Evolutionary conservation across 2,888 invertebrate species (phyloP).

Genomic region (Rapana venosa): DNA sequence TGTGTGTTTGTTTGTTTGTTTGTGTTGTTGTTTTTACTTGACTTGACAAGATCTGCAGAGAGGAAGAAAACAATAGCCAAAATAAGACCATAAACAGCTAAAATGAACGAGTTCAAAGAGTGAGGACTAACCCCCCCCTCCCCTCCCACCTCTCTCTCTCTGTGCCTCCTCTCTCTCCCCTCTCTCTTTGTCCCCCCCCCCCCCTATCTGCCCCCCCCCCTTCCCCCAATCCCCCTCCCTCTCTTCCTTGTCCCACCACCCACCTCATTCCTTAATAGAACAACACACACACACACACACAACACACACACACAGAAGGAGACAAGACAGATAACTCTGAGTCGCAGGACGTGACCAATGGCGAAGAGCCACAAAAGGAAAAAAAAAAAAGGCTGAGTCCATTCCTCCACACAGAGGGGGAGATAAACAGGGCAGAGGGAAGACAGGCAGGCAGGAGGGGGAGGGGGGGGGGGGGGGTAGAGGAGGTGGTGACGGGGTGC

Average conservation of each 20-base stretch:
- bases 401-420: neutral
- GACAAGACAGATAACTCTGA: neutral
- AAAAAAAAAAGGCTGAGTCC: neutral
- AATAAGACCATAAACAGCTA: too few species aligned
- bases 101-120: too few species aligned
- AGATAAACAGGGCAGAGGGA: neutral
- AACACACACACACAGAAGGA: neutral
- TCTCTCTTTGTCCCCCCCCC: neutral
- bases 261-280: neutral
- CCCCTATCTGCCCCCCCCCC: neutral
- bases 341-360: neutral
- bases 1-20: too few species aligned
- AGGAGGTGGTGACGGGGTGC: neutral
- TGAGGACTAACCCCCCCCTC: neutral
- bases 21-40: too few species aligned
- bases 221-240: neutral
- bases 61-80: too few species aligned
- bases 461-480: neutral
- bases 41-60: too few species aligned
- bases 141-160: neutral
- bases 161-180: neutral
- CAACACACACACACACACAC: neutral
- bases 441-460: neutral
- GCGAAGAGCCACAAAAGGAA: neutral
- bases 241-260: neutral